Evolutionary conservation across 2,888 invertebrate species (phyloP), one percentile per base, ranked within the genome.

Genomic region (Conus canariensis): DNA sequence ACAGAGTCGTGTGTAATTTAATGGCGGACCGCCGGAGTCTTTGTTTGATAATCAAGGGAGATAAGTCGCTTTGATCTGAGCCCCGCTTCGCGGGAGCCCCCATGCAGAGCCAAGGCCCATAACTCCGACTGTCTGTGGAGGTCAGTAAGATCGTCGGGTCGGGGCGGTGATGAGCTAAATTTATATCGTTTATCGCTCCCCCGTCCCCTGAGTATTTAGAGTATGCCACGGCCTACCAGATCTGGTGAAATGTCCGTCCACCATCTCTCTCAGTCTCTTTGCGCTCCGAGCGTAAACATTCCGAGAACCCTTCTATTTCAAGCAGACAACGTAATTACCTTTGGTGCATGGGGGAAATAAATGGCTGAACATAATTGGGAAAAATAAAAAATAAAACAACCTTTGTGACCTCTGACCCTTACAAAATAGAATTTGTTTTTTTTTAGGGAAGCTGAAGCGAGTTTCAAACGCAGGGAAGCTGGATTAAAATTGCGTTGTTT

Each of bases 41-140:
- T 90, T 90, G 90, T 90, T 90, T 90, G 88, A 88, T 90, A 90
- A 90, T 90, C 88, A 90, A 58, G 58, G 64, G 83, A 82, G 90
- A 90, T 90, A 90, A 70, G 67, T 58, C 58, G 58, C 90, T 88
- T 90, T 90, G 70, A 87, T 87, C 87, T 30, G 45, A 19, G 30
- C 16, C 22, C 22, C 67, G 22, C 56, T 56, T 22, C 58, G 5
- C 19, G 22, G 58, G 16, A 10, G 58, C 4, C 5, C 5, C 16
- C 58, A 22, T 58, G 58, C 82, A 56, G 56, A 83, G 82, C 8
- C 82, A 83, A 25, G 82, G 82, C 19, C 82, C 82, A 83, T 83
- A 83, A 83, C 82, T 83, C 82, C 56, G 16, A 56, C 58, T 83
- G 82, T 22, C 82, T 83, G 22, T 9, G 22, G 58, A 58, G 58